Evolutionary conservation across 2,113 vertebrate genomes (phyloP), one percentile per base, ranked within the genome.

Genomic region (Lethenteron reissneri): DNA sequence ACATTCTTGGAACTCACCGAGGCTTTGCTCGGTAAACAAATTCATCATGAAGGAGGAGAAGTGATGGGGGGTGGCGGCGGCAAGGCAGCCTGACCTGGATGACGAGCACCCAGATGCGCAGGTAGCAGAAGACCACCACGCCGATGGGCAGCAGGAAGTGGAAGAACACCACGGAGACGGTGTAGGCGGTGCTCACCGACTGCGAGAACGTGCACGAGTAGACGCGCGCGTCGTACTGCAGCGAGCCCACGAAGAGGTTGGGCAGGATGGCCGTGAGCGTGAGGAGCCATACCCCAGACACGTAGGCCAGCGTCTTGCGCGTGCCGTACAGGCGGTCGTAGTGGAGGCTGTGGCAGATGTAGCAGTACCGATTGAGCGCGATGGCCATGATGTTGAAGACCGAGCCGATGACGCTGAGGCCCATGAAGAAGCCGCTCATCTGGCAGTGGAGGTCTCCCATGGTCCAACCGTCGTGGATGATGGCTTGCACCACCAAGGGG

Each of bases 351-450:
- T 96, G 92, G 80, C 92, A 96, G 81, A 96, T 90, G 74, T 90
- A 95, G 77, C 92, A 95, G 78, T 97, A 96, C 13, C 92, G 84
- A 78, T 97, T 97, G 74, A 97, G 81, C 75, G 94, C 94, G 9
- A 97, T 96, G 75, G 87, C 92, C 0, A 90, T 87, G 79, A 97
- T 97, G 77, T 87, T 97, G 83, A 97, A 96, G 77, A 97, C 84
- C 4, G 90, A 96, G 79, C 89, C 88, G 56, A 96, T 87, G 76
- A 95, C 90, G 58, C 92, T 96, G 76, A 97, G 73, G 21, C 94
- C 94, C 88, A 94, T 94, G 71, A 97, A 78, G 80, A 96, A 96
- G 70, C 83, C 92, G 56, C 94, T 97, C 76, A 90, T 80, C 77
- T 97, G 90, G 80, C 94, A 97, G 77, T 95, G 94, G 58, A 85